Base-by-base conservation (phyloP, 2,888 invertebrate genomes). In the Xylophagus ater region DNA sequence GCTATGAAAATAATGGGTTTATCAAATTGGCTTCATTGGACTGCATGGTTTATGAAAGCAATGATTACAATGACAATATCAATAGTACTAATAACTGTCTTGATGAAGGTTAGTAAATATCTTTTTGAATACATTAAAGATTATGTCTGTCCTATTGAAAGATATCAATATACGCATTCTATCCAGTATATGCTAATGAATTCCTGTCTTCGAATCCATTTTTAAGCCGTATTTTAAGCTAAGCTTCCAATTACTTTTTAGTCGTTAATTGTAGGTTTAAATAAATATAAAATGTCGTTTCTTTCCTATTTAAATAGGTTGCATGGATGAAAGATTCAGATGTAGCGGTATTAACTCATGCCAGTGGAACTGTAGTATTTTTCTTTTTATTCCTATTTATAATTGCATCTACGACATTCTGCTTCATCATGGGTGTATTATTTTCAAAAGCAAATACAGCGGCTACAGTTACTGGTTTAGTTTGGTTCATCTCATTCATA, bases 1-100 rank as follows among this genome's bases (percentile, higher is more conserved):
- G 74, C 82, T 2, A 80, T 87, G 81, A 83, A 83, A 68, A 81
- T 88, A 65, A 86, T 87, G 78, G 88, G 88, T 2, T 63, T 88
- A 29, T 72, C 77, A 21, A 78, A 78, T 32, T 81, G 81, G 74
- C 66, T 86, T 47, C 80, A 88, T 53, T 88, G 87, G 82, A 53
- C 71, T 2, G 81, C 85, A 3, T 88, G 88, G 85, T 87, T 82
- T 57, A 64, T 75, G 36, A 82, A 82, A 56, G 78, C 81, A 39
- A 70, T 84, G 40, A 43, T 78, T 4, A 76, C 76, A 47, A 67
- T 81, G 42, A 40, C 76, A 2, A 51, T 81, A 13, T 71, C 78
- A 1, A 66, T 75, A 1, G 37, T 67, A 9, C 45, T 73, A 1
- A 66, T 78, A 12, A 59, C 71, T 3, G 35, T 74, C 3, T 52